A percentile compares a stretch with the other conserved stretches of the same genome.
Conservation (phyloP, 2,113 vertebrate species). For the Connochaetes taurinus region DNA sequence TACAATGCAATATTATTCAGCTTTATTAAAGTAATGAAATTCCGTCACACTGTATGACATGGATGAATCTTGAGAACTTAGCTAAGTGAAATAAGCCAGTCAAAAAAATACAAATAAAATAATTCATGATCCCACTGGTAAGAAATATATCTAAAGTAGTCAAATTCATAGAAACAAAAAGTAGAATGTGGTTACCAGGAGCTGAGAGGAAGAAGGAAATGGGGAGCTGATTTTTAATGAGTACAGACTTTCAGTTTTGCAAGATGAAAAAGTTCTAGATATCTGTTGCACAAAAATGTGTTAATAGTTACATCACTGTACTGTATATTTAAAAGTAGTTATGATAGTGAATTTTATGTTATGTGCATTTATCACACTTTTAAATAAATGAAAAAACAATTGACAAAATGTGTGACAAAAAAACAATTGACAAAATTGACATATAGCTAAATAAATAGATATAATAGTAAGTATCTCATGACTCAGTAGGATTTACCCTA, state of each 20-base stretch:
- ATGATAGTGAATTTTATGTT: neutral
- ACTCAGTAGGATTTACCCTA: neutral
- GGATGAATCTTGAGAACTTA: neutral
- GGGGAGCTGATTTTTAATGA: neutral
- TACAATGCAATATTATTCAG: neutral
- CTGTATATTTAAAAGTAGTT: neutral
- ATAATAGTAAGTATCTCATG: neutral
- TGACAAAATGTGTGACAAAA: neutral
- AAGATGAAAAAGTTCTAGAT: neutral
- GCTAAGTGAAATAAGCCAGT: neutral
- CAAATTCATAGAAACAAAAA: neutral
- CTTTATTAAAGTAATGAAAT: neutral
- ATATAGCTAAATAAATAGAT: neutral
- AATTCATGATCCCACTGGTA: neutral
- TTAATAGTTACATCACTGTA: neutral
- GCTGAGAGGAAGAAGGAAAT: neutral
- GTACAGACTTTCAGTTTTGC: neutral
- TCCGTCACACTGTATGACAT: neutral
- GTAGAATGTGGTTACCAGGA: neutral
- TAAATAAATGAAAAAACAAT: neutral
- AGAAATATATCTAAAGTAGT: neutral
- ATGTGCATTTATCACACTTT: neutral
- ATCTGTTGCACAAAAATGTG: neutral
- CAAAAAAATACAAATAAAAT: neutral
- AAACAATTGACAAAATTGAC: neutral